Base-by-base conservation (phyloP, 2,113 vertebrate genomes). In the Acanthisitta chloris region DNA sequence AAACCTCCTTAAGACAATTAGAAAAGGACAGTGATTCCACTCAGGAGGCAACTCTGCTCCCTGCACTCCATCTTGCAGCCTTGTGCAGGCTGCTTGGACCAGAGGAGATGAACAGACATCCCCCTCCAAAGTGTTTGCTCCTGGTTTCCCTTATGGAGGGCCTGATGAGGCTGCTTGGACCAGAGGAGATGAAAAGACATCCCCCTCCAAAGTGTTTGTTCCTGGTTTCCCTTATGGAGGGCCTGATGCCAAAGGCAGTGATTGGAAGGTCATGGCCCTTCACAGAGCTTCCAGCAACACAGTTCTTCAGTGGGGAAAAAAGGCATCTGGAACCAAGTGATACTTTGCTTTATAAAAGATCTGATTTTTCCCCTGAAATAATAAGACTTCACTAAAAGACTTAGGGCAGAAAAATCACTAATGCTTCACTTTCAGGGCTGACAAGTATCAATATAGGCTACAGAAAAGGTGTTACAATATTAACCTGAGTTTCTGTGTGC, bases 261-360 rank as follows among this genome's bases (percentile, higher is more conserved):
- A 58, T n/a, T 42, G 69, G 86, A 86, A 88, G 87, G 87, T 81
- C 90, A 45, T 19, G n/a, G 67, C 31, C 89, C 59, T 64, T 89
- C 78, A 52, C 42, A 73, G 54, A 65, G 34, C 67, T 89, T 77
- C 54, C 48, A 74, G 14, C n/a, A 45, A 52, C 24, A 78, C 26
- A 71, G 17, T 23, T 82, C 66, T 61, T 58, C 61, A 57, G 8
- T 38, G 16, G 86, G 34, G 12, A 38, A 45, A 82, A 66, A 71
- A 31, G 25, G 13, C 6, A 34, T 43, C n/a, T 54, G 92, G 54
- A 79, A 85, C 33, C 31, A 90, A 72, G 40, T 52, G 36, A 69
- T 19, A 20, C 25, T 57, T 77, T 52, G 40, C 45, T 80, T 55
- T 13, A 11, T 79, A 81, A 70, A 76, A 86, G 29, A 23, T 6